Evolutionary conservation across 2,113 vertebrate genomes (phyloP).

Genomic region (Malaclemys terrapin): DNA sequence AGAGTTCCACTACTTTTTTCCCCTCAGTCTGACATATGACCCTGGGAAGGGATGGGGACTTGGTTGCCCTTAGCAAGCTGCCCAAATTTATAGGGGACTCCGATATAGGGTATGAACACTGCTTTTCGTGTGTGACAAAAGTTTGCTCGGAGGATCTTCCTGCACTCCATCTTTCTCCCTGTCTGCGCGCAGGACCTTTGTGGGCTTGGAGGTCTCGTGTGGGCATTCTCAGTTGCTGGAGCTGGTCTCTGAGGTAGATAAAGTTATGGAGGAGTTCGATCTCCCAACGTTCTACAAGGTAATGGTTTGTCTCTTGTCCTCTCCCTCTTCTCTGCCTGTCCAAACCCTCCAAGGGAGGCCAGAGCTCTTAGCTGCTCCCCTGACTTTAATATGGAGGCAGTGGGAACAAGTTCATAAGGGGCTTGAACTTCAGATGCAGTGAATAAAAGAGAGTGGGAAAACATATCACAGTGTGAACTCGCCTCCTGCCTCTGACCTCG

Average conservation of each 20-base stretch:
- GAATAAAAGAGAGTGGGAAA: background rate
- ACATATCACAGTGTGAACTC: background rate
- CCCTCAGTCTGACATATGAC: background rate
- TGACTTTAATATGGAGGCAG: fast-evolving
- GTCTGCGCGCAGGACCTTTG: slow-evolving; percentile 86
- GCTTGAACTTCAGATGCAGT: background rate
- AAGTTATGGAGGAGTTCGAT: slow-evolving; percentile 89
- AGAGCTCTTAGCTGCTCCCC: background rate
- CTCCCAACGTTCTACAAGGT: slow-evolving; percentile 94
- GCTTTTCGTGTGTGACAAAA: background rate
- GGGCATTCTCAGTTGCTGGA: slow-evolving; percentile 88
- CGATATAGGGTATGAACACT: background rate
- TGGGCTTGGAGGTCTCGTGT: slow-evolving; percentile 88
- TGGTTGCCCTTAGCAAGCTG: background rate
- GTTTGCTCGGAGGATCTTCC: background rate
- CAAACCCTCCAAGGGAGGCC: background rate
- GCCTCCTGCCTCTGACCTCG: background rate
- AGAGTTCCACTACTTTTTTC: background rate
- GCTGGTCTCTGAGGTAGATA: slow-evolving; percentile 86
- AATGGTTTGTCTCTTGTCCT: background rate
- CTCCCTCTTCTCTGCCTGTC: background rate
- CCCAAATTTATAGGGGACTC: background rate
- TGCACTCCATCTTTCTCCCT: background rate
- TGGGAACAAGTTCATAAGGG: background rate
- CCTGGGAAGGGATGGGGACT: background rate